Base-by-base conservation (phyloP, 30 jellyfish, hydroid and myxozoan genomes). In the Thelohanellus kitauei region DNA sequence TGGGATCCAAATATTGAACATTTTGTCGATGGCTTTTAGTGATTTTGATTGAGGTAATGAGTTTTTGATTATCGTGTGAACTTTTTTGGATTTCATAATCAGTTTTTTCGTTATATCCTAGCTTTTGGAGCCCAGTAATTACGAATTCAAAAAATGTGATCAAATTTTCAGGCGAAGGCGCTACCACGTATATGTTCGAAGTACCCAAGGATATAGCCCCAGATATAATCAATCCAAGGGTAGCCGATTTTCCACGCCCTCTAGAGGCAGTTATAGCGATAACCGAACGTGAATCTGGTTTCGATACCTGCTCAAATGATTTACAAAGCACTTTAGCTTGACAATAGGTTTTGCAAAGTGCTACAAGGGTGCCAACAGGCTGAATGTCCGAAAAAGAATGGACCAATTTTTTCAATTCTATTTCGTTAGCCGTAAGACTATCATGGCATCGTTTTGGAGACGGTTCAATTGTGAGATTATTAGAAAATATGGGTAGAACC, bases 161-260 rank as follows among this genome's bases (percentile, higher is more conserved):
- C 31, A 80, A 44, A 52, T 80, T 80, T 52, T 80, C 97, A 1
- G 88, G 88, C 40, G 78, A 47, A 31, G 97, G 97, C 0, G 97
- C 64, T 5, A 89, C 64, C 18, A 80, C 88, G 39, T 62, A 80
- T 12, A 80, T 80, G 45, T 80, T 80, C 20, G 97, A 80, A 34
- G 58, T 57, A 87, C 95, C 95, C 39, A 60, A 75, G 2, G 88
- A 68, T 20, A 75, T 56, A 16, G 95, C 95, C n/a, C 88, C 50
- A 2, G 95, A 67, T 10, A 75, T 31, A 3, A 88, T 85, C 30
- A 75, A 44, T 18, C 95, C 95, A 52, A 75, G 40, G 20, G 85
- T 54, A 0, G 95, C 89, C 0, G 95, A 75, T 43, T 75, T 75
- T 16, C 95, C 95, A 35, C 95, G 38, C 5, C 95, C 95, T 30